Evolutionary conservation across 2,888 invertebrate species (phyloP).

Genomic region (Metellina segmentata): DNA sequence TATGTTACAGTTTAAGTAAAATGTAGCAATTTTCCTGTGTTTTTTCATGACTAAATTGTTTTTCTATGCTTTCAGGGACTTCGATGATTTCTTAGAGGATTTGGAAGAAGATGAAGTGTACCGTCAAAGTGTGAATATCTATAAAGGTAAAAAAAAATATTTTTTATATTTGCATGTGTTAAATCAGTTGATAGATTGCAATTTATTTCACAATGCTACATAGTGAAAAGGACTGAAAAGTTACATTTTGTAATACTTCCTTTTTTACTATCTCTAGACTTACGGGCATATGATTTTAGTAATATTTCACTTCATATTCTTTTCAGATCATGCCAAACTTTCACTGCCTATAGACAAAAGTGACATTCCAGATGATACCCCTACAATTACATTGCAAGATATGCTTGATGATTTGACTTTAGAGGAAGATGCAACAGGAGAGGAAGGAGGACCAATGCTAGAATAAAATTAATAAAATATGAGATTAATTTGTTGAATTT

Average conservation of each 20-base stretch:
- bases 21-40: too few species aligned
- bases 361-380: constrained; percentile 84
- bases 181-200: too few species aligned
- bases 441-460: constrained; percentile 67
- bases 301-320: too few species aligned
- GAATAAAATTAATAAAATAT: constrained; percentile 47
- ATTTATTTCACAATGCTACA: too few species aligned
- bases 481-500: neutral
- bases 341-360: constrained; percentile 83
- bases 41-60: neutral
- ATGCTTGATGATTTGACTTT: constrained; percentile 95
- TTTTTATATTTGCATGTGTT: neutral
- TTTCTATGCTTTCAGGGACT: constrained; percentile 86
- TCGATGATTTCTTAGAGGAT: constrained; percentile 97
- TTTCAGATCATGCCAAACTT: constrained; percentile 80
- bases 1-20: too few species aligned
- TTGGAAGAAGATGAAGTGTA: constrained; percentile 95
- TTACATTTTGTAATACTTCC: too few species aligned
- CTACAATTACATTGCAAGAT: constrained; percentile 92
- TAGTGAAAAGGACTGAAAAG: too few species aligned
- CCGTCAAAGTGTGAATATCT: constrained; percentile 96
- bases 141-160: constrained; percentile 80
- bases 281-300: too few species aligned
- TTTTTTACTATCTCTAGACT: too few species aligned
- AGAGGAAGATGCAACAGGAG: constrained; percentile 83